Base-by-base conservation (phyloP, 2,888 invertebrate species). In the Thera obeliscata region DNA sequence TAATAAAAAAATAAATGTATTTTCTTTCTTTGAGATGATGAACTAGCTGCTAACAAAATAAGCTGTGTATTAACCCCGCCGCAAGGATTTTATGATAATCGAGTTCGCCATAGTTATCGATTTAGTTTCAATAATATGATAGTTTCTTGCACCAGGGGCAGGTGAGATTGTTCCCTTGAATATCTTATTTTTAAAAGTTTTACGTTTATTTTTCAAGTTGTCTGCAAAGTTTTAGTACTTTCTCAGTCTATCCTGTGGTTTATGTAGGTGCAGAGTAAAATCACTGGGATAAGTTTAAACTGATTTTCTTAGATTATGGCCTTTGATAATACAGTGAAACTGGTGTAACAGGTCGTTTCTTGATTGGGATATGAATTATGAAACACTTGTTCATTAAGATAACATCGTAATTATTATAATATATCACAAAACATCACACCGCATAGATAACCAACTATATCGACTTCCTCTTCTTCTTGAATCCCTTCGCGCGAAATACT, bases 21-120 rank as follows among this genome's bases (percentile, higher is more conserved):
- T 22, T 22, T 22, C 22, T 22, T 22, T 22, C 22, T 22, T 22
- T 22, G 22, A 22, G 22, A 22, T 22, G 22, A 22, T 22, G 22
- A 52, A 33, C 56, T 49, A 58, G 58, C 55, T 58, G 52, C 41
- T 66, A 43, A 22, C 12, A 22, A 46, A 33, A 60, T 4, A 2
- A 49, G 59, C 67, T 67, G 63, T 63, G 48, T 9, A 11, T 36
- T 59, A 59, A 63, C 67, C 57, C 52, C 59, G 50, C 59, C 56
- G 43, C 41, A 59, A 56, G 50, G 63, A 63, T 67, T 60, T 56
- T 63, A 66, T 58, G 58, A 41, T 67, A 63, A 63, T 67, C 49
- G 63, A 63, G 59, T 56, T 43, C 35, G 2, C 57, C n/a, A 11
- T 67, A 60, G 48, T 62, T 62, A 67, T 67, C 66, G 66, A 66